Percentiles rank a stretch among this genome's conserved stretches.
Conservation (phyloP, 2,113 vertebrate genomes). For the Percina caprodes region DNA sequence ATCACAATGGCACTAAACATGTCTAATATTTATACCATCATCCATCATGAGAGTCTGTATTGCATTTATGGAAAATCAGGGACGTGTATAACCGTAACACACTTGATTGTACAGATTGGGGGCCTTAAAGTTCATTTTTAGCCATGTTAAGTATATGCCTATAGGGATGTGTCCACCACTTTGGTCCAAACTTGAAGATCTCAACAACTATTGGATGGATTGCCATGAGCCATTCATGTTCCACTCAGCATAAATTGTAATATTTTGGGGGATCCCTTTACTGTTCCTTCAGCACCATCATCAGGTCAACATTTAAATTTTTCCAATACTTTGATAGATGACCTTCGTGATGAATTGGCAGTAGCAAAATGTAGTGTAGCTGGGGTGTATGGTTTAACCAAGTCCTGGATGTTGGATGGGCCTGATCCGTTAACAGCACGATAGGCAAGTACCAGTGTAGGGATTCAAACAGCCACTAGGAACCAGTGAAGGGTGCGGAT, state of each 20-base stretch:
- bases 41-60: constrained; percentile 12
- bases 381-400: too few relatives aligned
- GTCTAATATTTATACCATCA: constrained; percentile 38
- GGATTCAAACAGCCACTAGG: background rate
- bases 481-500: background rate
- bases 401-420: background rate
- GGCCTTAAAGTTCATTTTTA: background rate
- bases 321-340: background rate
- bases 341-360: too few relatives aligned
- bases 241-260: background rate
- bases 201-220: background rate
- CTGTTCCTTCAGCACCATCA: background rate
- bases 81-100: constrained; percentile 4
- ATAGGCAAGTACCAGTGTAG: too few relatives aligned
- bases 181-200: background rate
- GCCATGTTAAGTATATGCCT: background rate
- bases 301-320: background rate
- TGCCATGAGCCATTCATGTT: background rate
- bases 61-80: constrained; percentile 23
- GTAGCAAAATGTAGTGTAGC: too few relatives aligned
- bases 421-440: background rate
- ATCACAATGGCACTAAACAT: constrained; percentile 36
- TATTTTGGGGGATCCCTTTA: background rate
- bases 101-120: background rate
- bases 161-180: background rate